phyloP scores from a whole-genome alignment of 2,113 vertebrate species.

The Malaclemys terrapin region DNA sequence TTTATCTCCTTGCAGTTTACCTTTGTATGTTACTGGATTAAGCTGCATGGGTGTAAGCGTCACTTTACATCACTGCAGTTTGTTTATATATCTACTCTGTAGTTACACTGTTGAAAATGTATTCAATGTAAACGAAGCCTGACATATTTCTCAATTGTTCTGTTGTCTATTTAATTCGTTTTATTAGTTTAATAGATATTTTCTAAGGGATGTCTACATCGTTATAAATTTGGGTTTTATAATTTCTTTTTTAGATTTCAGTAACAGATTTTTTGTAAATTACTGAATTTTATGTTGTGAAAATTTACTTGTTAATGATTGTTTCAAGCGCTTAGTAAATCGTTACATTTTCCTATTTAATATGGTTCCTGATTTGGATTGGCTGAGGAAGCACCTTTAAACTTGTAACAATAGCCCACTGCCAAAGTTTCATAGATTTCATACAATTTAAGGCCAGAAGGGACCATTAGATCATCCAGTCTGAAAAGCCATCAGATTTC shows the following conservation, averaged over 20 bases:
- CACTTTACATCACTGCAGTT: accelerated
- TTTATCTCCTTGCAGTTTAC: not conserved
- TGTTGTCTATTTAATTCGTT: not conserved
- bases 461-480: not conserved
- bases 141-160: not conserved
- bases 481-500: not conserved
- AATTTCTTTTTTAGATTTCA: not conserved
- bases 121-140: not conserved
- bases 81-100: not conserved
- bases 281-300: not conserved
- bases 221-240: not conserved
- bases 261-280: not conserved
- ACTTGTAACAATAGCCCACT: not conserved
- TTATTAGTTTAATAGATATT: not conserved
- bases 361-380: not conserved
- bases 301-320: not conserved
- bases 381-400: not conserved
- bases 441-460: not conserved
- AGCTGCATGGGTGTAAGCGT: not conserved
- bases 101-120: accelerated
- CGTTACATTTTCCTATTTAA: not conserved
- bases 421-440: not conserved
- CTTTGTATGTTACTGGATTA: not conserved
- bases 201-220: accelerated
- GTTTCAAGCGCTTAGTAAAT: not conserved